Conservation (phyloP, 2,797 vertebrate genomes). For the Danio jaintianensis region DNA sequence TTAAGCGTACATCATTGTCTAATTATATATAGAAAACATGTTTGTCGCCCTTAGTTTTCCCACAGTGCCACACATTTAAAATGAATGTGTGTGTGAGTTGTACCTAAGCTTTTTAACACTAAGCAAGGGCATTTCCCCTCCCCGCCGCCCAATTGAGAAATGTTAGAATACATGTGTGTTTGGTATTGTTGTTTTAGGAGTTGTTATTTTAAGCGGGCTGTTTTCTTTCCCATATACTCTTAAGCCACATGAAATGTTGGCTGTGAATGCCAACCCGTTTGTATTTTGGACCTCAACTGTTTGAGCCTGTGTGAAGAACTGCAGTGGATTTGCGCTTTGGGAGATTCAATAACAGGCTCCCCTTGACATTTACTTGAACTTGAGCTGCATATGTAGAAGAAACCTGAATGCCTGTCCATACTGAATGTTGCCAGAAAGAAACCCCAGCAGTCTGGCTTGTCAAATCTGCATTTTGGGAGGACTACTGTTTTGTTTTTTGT, state of each 20-base stretch:
- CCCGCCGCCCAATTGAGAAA: not conserved
- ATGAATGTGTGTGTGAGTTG: slow-evolving; percentile 21
- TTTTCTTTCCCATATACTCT: not conserved
- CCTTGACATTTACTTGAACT: slow-evolving; percentile 34
- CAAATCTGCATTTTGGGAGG: not conserved
- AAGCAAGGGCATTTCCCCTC: slow-evolving; percentile 50
- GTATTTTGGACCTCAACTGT: not conserved
- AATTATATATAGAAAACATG: slow-evolving; percentile 55
- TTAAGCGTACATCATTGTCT: slow-evolving; percentile 50
- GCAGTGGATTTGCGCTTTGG: not conserved
- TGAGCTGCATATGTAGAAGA: not conserved
- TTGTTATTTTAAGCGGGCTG: slow-evolving; percentile 2
- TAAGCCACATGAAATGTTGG: slow-evolving; percentile 6
- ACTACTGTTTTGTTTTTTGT: slow-evolving; percentile 27
- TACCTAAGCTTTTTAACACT: slow-evolving; percentile 60
- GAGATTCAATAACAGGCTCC: not conserved
- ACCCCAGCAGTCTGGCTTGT: slow-evolving; percentile 13
- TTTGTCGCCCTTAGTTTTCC: not conserved
- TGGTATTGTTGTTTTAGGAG: not conserved
- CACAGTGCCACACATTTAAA: slow-evolving; percentile 58
- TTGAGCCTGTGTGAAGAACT: slow-evolving; percentile 7
- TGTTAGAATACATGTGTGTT: not conserved
- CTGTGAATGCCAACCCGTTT: slow-evolving; percentile 16
- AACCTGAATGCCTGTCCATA: slow-evolving; percentile 32
- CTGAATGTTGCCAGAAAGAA: slow-evolving; percentile 35